Evolutionary conservation across 1,140 invertebrate genomes (phyloP).

Genomic region (Hylyphantes graminicola): DNA sequence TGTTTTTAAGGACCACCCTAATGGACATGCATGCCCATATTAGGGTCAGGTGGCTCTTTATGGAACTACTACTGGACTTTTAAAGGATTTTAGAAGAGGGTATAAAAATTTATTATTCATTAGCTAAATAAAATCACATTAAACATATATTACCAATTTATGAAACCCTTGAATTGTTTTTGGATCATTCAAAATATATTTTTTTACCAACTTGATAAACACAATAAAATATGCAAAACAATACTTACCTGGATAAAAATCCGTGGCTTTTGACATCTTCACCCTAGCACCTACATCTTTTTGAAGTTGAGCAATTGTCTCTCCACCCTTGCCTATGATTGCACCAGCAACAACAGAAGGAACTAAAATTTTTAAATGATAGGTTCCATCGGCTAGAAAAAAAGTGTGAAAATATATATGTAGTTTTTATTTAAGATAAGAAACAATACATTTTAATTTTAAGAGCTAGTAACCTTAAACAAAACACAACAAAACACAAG

Average conservation of each 20-base stretch:
- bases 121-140: too few species aligned
- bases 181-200: background rate
- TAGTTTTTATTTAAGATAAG: background rate
- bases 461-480: too few species aligned
- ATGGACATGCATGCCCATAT: too few species aligned
- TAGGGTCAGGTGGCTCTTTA: too few species aligned
- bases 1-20: too few species aligned
- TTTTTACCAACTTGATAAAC: background rate
- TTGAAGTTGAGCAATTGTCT: constrained; percentile 96
- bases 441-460: background rate
- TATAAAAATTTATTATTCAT: too few species aligned
- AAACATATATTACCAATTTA: too few species aligned
- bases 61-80: too few species aligned
- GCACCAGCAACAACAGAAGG: constrained; percentile 95
- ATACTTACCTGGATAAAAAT: constrained; percentile 90
- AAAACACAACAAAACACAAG: too few species aligned
- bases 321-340: constrained; percentile 98
- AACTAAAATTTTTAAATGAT: constrained; percentile 92
- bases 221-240: background rate
- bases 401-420: background rate
- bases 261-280: constrained; percentile 98
- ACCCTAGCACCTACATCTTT: constrained; percentile 94
- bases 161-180: background rate
- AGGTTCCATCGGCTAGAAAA: constrained; percentile 54
- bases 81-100: too few species aligned